Evolutionary conservation across 2,888 invertebrate species (phyloP).

Genomic region (Hirudinaria manillensis): DNA sequence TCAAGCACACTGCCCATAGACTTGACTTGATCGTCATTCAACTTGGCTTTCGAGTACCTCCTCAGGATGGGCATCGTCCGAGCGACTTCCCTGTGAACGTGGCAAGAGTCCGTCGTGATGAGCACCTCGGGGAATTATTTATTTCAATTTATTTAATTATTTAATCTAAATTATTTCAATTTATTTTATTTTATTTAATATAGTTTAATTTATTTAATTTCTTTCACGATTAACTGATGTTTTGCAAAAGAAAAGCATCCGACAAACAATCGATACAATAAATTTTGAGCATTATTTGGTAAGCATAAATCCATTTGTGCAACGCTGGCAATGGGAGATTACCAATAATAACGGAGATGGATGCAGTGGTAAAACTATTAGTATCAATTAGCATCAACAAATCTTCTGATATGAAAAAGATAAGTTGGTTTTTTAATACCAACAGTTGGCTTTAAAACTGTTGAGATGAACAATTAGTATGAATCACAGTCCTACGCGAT

Average conservation of each 20-base stretch:
- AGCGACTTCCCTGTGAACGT: conserved; percentile 50
- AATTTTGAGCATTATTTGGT: no score
- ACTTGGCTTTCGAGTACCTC: conserved; percentile 47
- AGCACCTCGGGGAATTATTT: conserved; percentile 44
- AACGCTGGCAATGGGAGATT: neutral
- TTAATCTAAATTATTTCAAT: neutral
- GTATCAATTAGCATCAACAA: no score
- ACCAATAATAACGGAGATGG: neutral
- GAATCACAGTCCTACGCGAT: no score
- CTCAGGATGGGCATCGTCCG: conserved; percentile 50
- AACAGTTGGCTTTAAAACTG: no score
- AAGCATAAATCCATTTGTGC: no score
- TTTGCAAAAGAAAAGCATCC: no score
- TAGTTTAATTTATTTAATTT: neutral
- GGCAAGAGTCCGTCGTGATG: conserved; percentile 51
- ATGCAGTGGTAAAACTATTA: no score
- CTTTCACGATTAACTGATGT: no score
- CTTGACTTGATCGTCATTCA: conserved; percentile 51
- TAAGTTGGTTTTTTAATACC: no score
- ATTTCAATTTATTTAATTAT: neutral
- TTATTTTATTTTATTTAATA: neutral
- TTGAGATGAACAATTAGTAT: no score
- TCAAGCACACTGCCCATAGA: conserved; percentile 49
- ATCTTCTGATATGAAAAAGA: no score
- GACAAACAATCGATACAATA: no score